A percentile compares a stretch with the other conserved stretches of the same genome.
Evolutionary conservation across 2,113 vertebrate genomes (phyloP).

Genomic region (Hippocampus barbouri): DNA sequence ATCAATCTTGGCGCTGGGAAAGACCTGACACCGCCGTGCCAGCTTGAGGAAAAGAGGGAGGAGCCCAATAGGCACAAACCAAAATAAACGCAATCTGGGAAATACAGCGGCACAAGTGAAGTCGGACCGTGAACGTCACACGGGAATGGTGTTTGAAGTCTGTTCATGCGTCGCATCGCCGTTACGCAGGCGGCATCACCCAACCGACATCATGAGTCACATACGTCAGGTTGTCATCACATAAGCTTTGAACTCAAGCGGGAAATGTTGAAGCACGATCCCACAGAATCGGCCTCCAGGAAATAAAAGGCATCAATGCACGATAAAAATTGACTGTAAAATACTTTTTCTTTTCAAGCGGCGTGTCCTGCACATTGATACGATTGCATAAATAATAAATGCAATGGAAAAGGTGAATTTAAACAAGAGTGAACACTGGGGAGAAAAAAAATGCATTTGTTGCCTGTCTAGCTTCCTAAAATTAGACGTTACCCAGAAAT

Average conservation of each 20-base stretch:
- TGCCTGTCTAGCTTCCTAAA: too few relatives aligned
- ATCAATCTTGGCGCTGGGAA: slow-evolving; percentile 68
- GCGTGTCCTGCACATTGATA: too few relatives aligned
- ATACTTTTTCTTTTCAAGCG: neutral
- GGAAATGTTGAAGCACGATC: neutral
- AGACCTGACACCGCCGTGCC: slow-evolving; percentile 43
- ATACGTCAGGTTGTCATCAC: neutral
- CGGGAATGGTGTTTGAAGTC: neutral
- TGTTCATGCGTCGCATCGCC: slow-evolving; percentile 3
- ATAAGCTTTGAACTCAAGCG: neutral
- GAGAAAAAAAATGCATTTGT: too few relatives aligned
- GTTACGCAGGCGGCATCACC: neutral
- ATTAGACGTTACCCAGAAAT: too few relatives aligned
- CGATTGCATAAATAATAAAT: too few relatives aligned
- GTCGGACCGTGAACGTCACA: slow-evolving; percentile 3
- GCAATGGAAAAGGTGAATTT: too few relatives aligned
- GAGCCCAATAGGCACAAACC: slow-evolving; percentile 11
- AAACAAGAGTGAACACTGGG: too few relatives aligned
- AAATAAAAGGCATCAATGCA: neutral
- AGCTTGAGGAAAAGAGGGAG: slow-evolving; percentile 17
- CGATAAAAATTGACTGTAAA: neutral
- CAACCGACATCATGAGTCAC: neutral
- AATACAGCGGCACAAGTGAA: neutral
- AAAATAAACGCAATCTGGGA: slow-evolving; percentile 6
- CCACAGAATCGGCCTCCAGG: neutral